Evolutionary conservation across 2,888 invertebrate genomes (phyloP), one percentile per base, ranked within the genome.

Genomic region (Xylocampa areola): DNA sequence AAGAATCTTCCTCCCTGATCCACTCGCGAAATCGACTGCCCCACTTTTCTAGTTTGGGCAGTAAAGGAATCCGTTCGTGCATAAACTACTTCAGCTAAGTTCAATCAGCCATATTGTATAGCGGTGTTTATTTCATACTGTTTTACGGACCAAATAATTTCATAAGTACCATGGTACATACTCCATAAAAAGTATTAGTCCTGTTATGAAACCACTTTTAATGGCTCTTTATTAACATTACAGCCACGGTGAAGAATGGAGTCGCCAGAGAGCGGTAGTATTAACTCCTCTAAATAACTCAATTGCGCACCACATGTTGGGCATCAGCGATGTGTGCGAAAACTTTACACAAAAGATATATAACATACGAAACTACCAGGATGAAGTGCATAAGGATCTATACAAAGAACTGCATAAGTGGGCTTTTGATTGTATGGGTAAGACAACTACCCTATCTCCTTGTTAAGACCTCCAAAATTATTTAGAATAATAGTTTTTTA

Each of bases 351-450:
- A 77, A 37, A 94, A 95, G 76, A 86, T 96, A 41, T 88, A 93
- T 59, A 90, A 87, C 39, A 85, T 95, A 19, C 91, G 95, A 36
- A 96, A 96, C 80, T 91, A 94, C 53, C 96, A 96, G 76, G 95
- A 95, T 50, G 96, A 96, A 84, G 92, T 96, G 35, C 86, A 94
- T 0, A 87, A 88, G 30, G 92, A 95, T 75, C 94, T 96, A 65
- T 88, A 92, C 39, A 92, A 93, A 52, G 95, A 96, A 75, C 80
- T 96, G 19, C 94, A 95, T 73, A 96, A 96, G 78, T 97, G 96
- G 96, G 94, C 95, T 40, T 90, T 96, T 68, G 96, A 96, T 87
- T 96, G 96, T 86, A 92, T 95, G 80, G 95, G 94, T 89, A 75
- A 85, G 87, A 25, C 10, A n/a, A n/a, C n/a, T n/a, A n/a, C n/a